These are phyloP conservation scores for Dolichopus griseipennis DNA, from an alignment of 2,888 invertebrate genomes.

Conservation along the genomic window DNA sequence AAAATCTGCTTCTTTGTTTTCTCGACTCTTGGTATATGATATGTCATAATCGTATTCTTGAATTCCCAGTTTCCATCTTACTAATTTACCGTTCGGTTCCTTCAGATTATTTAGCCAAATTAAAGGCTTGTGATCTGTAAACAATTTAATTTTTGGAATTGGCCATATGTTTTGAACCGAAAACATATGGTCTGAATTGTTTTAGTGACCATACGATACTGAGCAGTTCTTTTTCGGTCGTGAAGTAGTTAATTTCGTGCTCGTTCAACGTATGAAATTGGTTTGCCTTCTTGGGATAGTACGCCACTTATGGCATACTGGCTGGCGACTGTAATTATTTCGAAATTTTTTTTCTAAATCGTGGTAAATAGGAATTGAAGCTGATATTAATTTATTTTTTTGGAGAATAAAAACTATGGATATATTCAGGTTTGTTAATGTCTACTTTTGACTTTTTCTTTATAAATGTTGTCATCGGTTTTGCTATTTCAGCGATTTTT, in stretches of 20 bases:
- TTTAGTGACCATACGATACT: background rate
- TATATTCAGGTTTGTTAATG: background rate
- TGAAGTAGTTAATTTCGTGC: background rate
- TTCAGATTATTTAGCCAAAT: no score
- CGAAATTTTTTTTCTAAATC: constrained; percentile 8
- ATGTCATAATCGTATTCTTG: background rate
- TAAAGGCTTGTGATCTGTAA: no score
- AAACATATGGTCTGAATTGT: background rate
- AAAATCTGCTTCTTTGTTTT: background rate
- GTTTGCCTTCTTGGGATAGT: constrained; percentile 10
- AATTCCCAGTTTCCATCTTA: no score
- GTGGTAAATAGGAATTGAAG: constrained; percentile 8
- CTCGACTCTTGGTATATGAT: background rate
- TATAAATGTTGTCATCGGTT: constrained; percentile 17
- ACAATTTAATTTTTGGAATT: background rate
- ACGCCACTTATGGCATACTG: constrained; percentile 11
- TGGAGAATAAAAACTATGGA: background rate
- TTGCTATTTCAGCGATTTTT: constrained; percentile 18
- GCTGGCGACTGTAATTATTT: constrained; percentile 7
- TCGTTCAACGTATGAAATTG: background rate
- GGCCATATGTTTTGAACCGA: background rate
- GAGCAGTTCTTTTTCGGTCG: background rate
- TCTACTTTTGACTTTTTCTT: constrained; percentile 14
- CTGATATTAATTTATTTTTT: constrained; percentile 2
- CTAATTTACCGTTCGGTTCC: no score